Base-by-base conservation (phyloP, 2,797 vertebrate genomes). In the Craterocephalus amniculus region DNA sequence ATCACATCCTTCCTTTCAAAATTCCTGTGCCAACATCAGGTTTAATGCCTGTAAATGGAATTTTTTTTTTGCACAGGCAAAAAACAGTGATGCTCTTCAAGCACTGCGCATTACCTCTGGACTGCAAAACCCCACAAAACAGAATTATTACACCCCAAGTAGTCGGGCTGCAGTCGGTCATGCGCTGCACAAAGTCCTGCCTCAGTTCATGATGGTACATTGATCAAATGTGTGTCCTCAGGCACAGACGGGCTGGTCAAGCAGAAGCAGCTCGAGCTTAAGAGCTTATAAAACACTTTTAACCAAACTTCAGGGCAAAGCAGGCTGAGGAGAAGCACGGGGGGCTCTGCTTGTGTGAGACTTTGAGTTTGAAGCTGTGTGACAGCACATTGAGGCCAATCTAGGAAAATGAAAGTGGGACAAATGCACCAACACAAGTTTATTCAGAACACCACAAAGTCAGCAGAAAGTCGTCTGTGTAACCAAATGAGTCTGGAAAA, bases 1-100 rank as follows among this genome's bases (percentile, higher is more conserved):
- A 86, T 85, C 78, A 89, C 84, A 87, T 86, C 87, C 89, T 85
- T 81, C 67, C 80, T 86, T 88, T 85, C 76, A 75, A 60, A 79
- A 89, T 67, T 75, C 76, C 64, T 63, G 76, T 79, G 87, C 86
- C 87, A 89, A 84, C 78, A 79, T 86, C 74, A 81, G 66, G 70
- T 80, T 69, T 65, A 74, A 78, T 76, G 75, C 60, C 78, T 72
- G 73, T 70, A 79, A 85, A 84, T 80, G 68, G 54, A 59, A 76
- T 74, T 84, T 76, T 71, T 74, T 84, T 76, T 71, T 73, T 0
- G 32, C 62, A 59, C 61, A 66, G 78, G 72, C 59, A 57, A 86
- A 74, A 31, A 72, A 74, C 70, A 55, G n/a, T 14, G 57, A 64
- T 82, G 76, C 65, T 82, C 69, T 79, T 72, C 70, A 63, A 75